phyloP scores from a whole-genome alignment of 2,888 invertebrate genomes.

The Agelastica alni region DNA sequence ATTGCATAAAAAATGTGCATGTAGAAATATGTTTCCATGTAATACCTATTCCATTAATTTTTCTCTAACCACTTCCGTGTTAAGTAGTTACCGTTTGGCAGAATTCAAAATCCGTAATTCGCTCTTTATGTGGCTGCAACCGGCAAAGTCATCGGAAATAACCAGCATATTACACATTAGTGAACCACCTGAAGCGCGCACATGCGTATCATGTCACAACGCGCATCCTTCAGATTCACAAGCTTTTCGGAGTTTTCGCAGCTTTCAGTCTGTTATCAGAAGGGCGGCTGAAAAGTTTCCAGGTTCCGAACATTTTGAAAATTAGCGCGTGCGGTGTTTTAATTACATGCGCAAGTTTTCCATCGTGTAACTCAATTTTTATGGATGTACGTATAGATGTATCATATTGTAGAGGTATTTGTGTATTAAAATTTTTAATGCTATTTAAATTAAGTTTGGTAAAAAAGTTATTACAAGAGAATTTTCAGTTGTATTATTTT shows the following conservation, averaged over 20 bases:
- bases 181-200: conserved; percentile 41
- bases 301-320: background rate
- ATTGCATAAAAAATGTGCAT: too few relatives aligned
- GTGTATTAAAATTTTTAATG: too few relatives aligned
- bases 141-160: conserved; percentile 15
- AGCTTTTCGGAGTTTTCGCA: conserved; percentile 12
- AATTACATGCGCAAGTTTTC: too few relatives aligned
- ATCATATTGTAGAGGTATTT: too few relatives aligned
- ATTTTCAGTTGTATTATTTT: too few relatives aligned
- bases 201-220: conserved; percentile 31
- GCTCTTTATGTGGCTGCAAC: conserved; percentile 8
- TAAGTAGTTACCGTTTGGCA: background rate
- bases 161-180: conserved; percentile 21
- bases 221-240: conserved; percentile 5
- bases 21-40: too few relatives aligned
- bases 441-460: too few relatives aligned
- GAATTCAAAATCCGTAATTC: conserved; percentile 8
- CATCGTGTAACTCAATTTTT: too few relatives aligned
- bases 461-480: too few relatives aligned
- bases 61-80: too few relatives aligned
- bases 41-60: too few relatives aligned
- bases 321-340: background rate
- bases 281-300: conserved; percentile 1
- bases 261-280: conserved; percentile 16
- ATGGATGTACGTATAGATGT: too few relatives aligned